Evolutionary conservation across 1,140 invertebrate species (phyloP).

Genomic region (Aradophagus sp.): DNA sequence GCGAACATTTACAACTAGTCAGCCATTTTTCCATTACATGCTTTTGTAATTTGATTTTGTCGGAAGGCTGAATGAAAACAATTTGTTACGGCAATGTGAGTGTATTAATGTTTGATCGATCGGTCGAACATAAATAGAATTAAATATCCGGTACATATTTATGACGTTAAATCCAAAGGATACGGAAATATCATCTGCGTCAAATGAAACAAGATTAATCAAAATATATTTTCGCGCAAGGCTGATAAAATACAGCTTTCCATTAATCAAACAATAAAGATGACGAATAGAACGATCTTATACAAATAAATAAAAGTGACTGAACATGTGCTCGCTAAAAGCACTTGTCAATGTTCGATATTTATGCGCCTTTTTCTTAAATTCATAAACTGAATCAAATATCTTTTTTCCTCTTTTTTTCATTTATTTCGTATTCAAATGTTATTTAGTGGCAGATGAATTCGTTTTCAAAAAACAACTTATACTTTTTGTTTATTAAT

Average conservation of each 20-base stretch:
- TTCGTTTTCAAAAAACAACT: too few species aligned
- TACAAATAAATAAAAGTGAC: constrained; percentile 1
- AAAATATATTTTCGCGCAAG: constrained; percentile 6
- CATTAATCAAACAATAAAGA: constrained; percentile 28
- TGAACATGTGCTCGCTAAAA: too few species aligned
- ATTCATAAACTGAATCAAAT: too few species aligned
- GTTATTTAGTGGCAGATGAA: too few species aligned
- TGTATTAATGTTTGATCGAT: constrained; percentile 30
- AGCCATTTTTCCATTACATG: constrained; percentile 12
- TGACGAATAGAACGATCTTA: constrained; percentile 10
- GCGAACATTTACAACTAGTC: too few species aligned
- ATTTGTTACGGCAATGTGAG: constrained; percentile 21
- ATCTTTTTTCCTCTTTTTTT: too few species aligned
- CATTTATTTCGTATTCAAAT: too few species aligned
- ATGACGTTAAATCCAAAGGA: constrained; percentile 14
- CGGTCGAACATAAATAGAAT: constrained; percentile 19
- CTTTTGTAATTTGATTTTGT: constrained; percentile 7
- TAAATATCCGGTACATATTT: constrained; percentile 32
- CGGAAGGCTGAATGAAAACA: constrained; percentile 10
- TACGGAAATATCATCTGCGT: constrained; percentile 3
- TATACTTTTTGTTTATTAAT: too few species aligned
- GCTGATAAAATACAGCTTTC: constrained; percentile 2
- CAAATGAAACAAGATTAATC: constrained; percentile 20
- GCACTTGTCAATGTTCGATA: too few species aligned
- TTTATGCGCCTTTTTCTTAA: too few species aligned